Base-by-base conservation (phyloP, 2,797 vertebrate species). In the Galaxias olidus region DNA sequence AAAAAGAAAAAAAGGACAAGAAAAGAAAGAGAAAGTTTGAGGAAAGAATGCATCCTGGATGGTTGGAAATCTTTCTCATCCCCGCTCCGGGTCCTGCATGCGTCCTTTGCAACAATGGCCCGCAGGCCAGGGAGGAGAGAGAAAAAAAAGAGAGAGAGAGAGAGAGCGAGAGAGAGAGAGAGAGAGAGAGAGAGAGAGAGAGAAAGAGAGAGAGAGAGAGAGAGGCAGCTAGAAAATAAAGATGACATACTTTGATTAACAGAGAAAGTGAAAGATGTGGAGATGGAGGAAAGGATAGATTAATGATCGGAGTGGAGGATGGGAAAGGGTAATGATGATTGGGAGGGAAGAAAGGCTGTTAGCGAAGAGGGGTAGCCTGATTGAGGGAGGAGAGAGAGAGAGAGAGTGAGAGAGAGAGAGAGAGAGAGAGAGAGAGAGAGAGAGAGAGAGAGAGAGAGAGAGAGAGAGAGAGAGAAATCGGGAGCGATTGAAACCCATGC, bases 401-500 rank as follows among this genome's bases (percentile, higher is more conserved):
- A 61, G 12, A 45, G 13, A 19, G 41, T 41, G 51, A 51, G 43
- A 51, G 52, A 15, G 18, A 47, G 40, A 44, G n/a, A 10, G 0
- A 41, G 30, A 19, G 48, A 49, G 41, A 20, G n/a, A 18, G 64
- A 61, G 0, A 0, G 30, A 49, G 48, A 41, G 50, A 46, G 49
- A 68, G 19, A 55, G 18, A 43, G 55, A 10, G 42, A n/a, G 40
- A 8, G 10, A 51, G 18, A 9, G 12, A 52, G 15, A 1, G 40
- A 45, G 10, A 51, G 13, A 62, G 60, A 43, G 42, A 10, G 64
- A 53, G 56, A 19, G 63, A 57, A 47, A 71, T 76, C 53, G 19
- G 48, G 59, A n/a, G n/a, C n/a, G 43, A 71, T 66, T 55, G 64
- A 59, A 74, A 60, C 72, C 40, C 66, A 71, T 71, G 76, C 66